These are phyloP conservation scores for Ferrisia virgata DNA, from an alignment of 2,888 invertebrate genomes.

Conservation along the genomic window DNA sequence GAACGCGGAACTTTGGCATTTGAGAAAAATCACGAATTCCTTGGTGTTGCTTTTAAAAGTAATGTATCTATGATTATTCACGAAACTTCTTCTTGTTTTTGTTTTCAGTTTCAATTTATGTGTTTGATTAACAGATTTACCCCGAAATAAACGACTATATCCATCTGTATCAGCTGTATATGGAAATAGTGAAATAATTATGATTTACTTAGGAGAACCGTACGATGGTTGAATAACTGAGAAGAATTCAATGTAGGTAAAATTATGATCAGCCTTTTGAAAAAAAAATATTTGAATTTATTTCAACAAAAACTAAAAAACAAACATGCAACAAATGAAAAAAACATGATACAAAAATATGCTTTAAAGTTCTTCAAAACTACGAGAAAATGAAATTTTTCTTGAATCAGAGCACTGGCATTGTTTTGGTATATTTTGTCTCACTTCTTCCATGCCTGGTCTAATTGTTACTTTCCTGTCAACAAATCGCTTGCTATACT, in stretches of 20 bases:
- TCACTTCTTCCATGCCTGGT: conserved; percentile 64
- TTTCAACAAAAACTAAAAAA: not conserved
- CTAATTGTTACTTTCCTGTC: conserved; percentile 58
- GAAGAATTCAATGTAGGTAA: not conserved
- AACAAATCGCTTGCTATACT: conserved; percentile 69
- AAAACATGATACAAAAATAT: not conserved
- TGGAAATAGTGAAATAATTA: conserved; percentile 98
- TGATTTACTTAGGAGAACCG: conserved; percentile 97
- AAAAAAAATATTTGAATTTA: not conserved
- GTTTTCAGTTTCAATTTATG: conserved; percentile 45
- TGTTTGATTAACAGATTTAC: conserved; percentile 65
- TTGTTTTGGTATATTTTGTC: conserved; percentile 53
- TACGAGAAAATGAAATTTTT: not conserved
- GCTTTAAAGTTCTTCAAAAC: not conserved
- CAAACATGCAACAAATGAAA: not conserved
- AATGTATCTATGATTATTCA: not conserved
- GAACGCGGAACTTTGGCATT: conserved; percentile 95
- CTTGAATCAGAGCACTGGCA: not conserved
- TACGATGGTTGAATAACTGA: conserved; percentile 76
- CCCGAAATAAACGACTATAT: conserved; percentile 68
- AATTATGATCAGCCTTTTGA: not conserved
- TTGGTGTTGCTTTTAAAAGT: conserved; percentile 90
- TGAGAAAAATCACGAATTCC: conserved; percentile 96
- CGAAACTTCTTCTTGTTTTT: not conserved
- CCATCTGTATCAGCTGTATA: conserved; percentile 98